These are phyloP conservation scores for Halcyon malimbica DNA, from an alignment of 2,113 vertebrate genomes.

Conservation along the genomic window DNA sequence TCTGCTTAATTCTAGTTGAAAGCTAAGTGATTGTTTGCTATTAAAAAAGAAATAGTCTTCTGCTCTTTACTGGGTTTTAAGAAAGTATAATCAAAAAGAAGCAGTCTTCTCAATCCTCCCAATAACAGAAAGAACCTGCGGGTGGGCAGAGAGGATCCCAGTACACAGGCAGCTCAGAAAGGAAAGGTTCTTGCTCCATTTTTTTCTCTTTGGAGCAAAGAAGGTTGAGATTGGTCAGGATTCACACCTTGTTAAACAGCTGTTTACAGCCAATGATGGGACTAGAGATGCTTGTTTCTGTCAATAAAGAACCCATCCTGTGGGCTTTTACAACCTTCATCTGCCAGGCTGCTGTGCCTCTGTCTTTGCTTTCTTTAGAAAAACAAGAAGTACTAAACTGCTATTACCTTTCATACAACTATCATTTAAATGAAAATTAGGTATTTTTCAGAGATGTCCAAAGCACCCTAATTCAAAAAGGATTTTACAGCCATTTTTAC, in stretches of 20 bases:
- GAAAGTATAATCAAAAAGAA: background rate
- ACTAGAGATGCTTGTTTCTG: background rate
- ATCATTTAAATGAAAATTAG: background rate
- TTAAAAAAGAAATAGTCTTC: background rate
- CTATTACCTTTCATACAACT: background rate
- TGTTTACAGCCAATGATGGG: background rate
- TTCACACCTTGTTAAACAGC: background rate
- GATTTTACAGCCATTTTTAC: conserved; percentile 4
- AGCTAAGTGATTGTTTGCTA: background rate
- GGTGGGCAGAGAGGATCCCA: background rate
- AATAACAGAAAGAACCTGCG: background rate
- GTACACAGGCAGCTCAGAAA: background rate
- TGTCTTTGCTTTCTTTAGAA: background rate
- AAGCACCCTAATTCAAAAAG: background rate
- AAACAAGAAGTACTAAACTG: background rate
- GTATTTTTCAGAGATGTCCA: background rate
- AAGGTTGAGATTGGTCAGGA: background rate
- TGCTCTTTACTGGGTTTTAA: background rate
- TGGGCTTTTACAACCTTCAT: background rate
- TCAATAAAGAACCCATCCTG: background rate
- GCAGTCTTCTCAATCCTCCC: background rate
- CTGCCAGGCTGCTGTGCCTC: background rate
- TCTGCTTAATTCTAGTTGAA: background rate
- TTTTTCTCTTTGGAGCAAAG: background rate
- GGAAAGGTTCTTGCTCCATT: background rate